Base-by-base conservation (phyloP, 2,888 invertebrate genomes). In the Caradrina clavipalpis region DNA sequence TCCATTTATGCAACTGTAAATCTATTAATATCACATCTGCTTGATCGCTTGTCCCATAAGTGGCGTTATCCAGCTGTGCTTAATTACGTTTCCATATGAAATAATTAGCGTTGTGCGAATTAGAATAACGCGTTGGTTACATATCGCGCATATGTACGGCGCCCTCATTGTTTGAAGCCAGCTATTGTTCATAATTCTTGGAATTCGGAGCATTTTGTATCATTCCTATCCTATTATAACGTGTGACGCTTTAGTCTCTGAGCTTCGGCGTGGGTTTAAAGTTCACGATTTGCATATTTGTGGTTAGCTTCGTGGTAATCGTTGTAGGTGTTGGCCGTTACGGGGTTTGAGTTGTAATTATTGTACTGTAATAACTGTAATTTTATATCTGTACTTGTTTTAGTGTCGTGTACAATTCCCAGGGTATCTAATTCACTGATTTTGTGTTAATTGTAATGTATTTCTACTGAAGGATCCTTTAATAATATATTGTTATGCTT, bases 21-120 rank as follows among this genome's bases (percentile, higher is more conserved):
- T 78, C 61, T 68, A 81, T 68, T 79, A 58, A 59, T 72, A 72
- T 61, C 60, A 13, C 64, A 56, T 73, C 65, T 73, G 70, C 54
- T 69, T 62, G 47, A 72, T 69, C 50, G 62, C 45, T 60, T 66
- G 78, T 78, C 78, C 66, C 50, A 47, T 59, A 71, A 69, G 56
- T 69, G 64, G 39, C 69, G 62, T 81, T 83, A 74, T 69, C 65
- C 80, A 76, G 82, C 73, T 74, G 84, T 70, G 65, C 73, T 83
- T 85, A 85, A 87, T 88, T 78, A 82, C 73, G 39, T 77, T 86
- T 83, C 84, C 83, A 88, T 83, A 80, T 80, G 76, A 76, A 83
- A 81, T 86, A 85, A 87, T 88, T 87, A 87, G 69, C 63, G 67
- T 51, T 63, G 63, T 78, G 81, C 78, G 81, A 86, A 85, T 85